These are phyloP conservation scores for Chaetodon auriga DNA, from an alignment of 2,113 vertebrate species.

Conservation along the genomic window DNA sequence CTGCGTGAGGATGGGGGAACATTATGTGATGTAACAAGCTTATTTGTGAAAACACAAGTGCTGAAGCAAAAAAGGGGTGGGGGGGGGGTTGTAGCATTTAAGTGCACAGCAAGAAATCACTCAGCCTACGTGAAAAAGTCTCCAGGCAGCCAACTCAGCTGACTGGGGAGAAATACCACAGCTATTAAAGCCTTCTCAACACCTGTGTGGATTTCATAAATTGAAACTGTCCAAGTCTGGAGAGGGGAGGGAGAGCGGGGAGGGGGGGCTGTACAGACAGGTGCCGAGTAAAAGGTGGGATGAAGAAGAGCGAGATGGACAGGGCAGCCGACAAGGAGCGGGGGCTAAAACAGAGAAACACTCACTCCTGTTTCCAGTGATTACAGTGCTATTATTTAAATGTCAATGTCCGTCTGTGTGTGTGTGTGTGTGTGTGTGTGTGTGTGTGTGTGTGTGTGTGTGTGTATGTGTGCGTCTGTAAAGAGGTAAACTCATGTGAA, in stretches of 20 bases:
- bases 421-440: slow-evolving; percentile 26
- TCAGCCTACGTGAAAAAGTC: slow-evolving; percentile 58
- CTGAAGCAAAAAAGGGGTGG: slow-evolving; percentile 31
- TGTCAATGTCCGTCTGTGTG: slow-evolving; percentile 48
- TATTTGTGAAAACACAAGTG: slow-evolving; percentile 71
- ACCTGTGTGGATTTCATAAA: slow-evolving; percentile 74
- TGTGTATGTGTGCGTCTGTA: slow-evolving; percentile 9
- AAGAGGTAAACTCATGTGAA: slow-evolving; percentile 41
- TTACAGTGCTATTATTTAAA: slow-evolving; percentile 72
- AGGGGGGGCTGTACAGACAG: slow-evolving; percentile 24
- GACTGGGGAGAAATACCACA: slow-evolving; percentile 57
- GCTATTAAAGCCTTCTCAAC: slow-evolving; percentile 67
- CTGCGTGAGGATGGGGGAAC: slow-evolving; percentile 49
- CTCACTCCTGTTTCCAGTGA: slow-evolving; percentile 53
- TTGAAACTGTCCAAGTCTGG: slow-evolving; percentile 67
- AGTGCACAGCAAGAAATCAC: slow-evolving; percentile 75
- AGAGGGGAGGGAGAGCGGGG: slow-evolving; percentile 2
- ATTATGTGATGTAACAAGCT: slow-evolving; percentile 71
- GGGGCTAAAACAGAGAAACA: slow-evolving; percentile 47
- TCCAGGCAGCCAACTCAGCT: slow-evolving; percentile 64
- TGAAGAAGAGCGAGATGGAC: slow-evolving; percentile 41
- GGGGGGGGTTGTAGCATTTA: slow-evolving; percentile 58
- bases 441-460: slow-evolving; percentile 15
- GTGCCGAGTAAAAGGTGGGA: slow-evolving; percentile 39
- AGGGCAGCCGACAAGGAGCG: slow-evolving; percentile 48